Evolutionary conservation across 2,888 invertebrate genomes (phyloP), one percentile per base, ranked within the genome.

Genomic region (Papilio protenor): DNA sequence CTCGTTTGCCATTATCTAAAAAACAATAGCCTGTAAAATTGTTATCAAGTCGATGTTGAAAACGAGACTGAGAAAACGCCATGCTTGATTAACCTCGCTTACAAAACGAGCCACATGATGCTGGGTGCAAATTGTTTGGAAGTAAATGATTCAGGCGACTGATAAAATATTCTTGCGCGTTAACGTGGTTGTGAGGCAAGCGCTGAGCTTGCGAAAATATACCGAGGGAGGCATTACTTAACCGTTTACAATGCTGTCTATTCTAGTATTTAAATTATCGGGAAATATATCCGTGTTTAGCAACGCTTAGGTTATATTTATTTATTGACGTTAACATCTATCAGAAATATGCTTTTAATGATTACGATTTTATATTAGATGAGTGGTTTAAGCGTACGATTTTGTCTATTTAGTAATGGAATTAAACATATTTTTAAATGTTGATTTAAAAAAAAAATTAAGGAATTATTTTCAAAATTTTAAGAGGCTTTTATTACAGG

Each of bases 221-320:
- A 84, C 82, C 82, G 85, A 84, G 86, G 86, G 88, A 90, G 90
- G 85, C 84, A 85, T 92, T 94, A 90, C 92, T 86, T 89, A 91
- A 94, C 85, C 82, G 77, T 80, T 80, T 82, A 92, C 92, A 92
- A 91, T 91, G 84, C 85, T 81, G 82, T 79, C 83, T 82, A 81
- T 84, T 83, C 83, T 79, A 81, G 82, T 79, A 75, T 72, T 75
- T 78, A 75, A 77, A 75, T 57, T 66, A 75, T 66, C 66, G 49
- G 72, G 74, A 75, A 52, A 27, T 23, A 61, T 76, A 76, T 70
- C 61, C 61, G 52, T n/a, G 64, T 59, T 73, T 18, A 45, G 40
- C 74, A 71, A 49, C 21, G 47, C 27, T 66, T 66, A 21, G 27
- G 23, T 66, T 55, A 27, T 47, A 4, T 10, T 40, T 27, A 12